Conservation (phyloP, 2,797 vertebrate species). For the Spatula clypeata region DNA sequence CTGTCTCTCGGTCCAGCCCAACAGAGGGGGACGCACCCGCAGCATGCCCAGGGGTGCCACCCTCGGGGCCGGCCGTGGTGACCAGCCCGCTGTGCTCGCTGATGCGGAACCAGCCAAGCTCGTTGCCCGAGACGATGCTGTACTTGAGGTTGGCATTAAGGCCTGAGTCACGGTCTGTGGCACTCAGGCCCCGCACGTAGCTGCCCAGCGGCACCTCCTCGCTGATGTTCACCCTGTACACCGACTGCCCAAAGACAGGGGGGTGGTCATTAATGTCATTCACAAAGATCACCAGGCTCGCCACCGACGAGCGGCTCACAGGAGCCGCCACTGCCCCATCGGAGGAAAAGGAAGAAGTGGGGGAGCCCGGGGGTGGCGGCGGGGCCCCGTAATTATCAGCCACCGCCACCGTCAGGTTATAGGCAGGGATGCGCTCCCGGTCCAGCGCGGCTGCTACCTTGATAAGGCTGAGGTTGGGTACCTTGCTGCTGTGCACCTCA, state of each 20-base stretch:
- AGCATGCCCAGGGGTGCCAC: rapidly evolving
- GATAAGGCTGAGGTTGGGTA: slow-evolving; percentile 96
- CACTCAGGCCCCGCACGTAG: slow-evolving; percentile 95
- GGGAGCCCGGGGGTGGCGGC: not conserved
- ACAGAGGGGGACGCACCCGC: slow-evolving; percentile 68
- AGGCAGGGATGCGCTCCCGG: slow-evolving; percentile 95
- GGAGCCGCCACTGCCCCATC: slow-evolving; percentile 81
- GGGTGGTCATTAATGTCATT: slow-evolving; percentile 99
- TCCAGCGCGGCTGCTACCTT: slow-evolving; percentile 97
- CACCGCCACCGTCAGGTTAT: slow-evolving; percentile 96
- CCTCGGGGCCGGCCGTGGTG: slow-evolving; percentile 84
- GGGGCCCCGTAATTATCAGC: slow-evolving; percentile 86
- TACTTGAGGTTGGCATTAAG: slow-evolving; percentile 98
- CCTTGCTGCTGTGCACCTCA: slow-evolving; percentile 95
- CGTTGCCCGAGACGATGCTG: slow-evolving; percentile 95
- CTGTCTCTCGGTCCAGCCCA: slow-evolving; percentile 91
- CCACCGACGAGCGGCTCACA: slow-evolving; percentile 92
- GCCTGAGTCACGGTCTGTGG: slow-evolving; percentile 96
- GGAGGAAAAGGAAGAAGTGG: not conserved
- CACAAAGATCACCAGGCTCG: slow-evolving; percentile 96
- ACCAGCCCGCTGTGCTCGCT: slow-evolving; percentile 97
- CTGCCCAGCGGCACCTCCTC: slow-evolving; percentile 96
- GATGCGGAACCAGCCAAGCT: slow-evolving; percentile 95
- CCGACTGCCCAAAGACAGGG: slow-evolving; percentile 91
- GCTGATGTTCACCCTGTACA: slow-evolving; percentile 94